phyloP scores from a whole-genome alignment of 2,888 invertebrate species.

The Oligia fasciuncula region DNA sequence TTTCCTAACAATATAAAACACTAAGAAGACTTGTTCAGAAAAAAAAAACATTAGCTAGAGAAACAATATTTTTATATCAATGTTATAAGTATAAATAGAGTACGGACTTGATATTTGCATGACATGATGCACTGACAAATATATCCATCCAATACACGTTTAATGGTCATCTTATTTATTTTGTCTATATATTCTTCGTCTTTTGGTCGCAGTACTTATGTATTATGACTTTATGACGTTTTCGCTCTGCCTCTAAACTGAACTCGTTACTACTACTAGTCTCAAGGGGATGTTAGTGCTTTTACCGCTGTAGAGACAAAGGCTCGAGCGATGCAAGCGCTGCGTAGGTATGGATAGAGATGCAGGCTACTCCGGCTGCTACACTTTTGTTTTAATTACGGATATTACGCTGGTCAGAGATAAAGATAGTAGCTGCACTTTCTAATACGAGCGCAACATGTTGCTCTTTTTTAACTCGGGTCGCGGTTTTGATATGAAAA shows the following conservation, averaged over 20 bases:
- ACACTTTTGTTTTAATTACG: slow-evolving; percentile 39
- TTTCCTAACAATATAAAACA: slow-evolving; percentile 4
- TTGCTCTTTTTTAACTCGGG: neutral
- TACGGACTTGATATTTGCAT: neutral
- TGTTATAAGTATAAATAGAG: neutral
- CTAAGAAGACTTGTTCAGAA: neutral
- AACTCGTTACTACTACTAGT: slow-evolving; percentile 46
- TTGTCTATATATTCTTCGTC: neutral
- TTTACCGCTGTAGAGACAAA: slow-evolving; percentile 52
- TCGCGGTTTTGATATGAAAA: neutral
- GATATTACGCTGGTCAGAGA: neutral
- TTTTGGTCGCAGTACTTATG: neutral
- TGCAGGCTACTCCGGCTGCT: neutral
- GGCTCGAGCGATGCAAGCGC: slow-evolving; percentile 46
- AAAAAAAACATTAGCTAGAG: neutral
- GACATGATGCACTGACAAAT: neutral
- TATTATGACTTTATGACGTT: slow-evolving; percentile 7
- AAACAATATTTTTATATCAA: neutral
- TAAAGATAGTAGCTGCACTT: neutral
- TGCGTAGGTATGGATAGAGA: slow-evolving; percentile 28
- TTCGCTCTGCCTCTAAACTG: slow-evolving; percentile 38
- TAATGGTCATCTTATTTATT: neutral
- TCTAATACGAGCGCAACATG: neutral
- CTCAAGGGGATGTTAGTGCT: slow-evolving; percentile 51
- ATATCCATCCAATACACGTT: neutral